These are phyloP conservation scores for Drosophila meridiana DNA, from an alignment of 2,888 invertebrate genomes.

Conservation along the genomic window DNA sequence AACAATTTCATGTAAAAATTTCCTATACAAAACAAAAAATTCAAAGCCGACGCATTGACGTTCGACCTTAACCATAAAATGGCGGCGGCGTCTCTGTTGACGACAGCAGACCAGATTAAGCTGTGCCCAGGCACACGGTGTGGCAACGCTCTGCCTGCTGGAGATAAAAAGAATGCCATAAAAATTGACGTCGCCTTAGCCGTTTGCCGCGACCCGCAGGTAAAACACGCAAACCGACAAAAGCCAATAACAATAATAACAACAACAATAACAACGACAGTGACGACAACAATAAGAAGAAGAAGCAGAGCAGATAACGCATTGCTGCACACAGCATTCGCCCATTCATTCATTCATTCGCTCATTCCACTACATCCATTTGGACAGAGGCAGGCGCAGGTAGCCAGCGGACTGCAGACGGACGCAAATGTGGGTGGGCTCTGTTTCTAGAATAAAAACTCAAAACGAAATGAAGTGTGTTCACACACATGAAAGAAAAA, in stretches of 20 bases:
- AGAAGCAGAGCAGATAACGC: slow-evolving; percentile 40
- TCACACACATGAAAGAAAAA: slow-evolving; percentile 16
- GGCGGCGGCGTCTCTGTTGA: slow-evolving; percentile 37
- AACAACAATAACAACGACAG: slow-evolving; percentile 29
- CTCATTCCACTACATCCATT: slow-evolving; percentile 46
- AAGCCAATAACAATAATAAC: slow-evolving; percentile 51
- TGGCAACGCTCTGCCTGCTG: slow-evolving; percentile 35
- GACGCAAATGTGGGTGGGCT: slow-evolving; percentile 76
- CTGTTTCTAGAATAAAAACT: slow-evolving; percentile 40
- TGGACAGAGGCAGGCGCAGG: slow-evolving; percentile 59
- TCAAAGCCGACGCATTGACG: slow-evolving; percentile 21
- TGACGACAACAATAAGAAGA: slow-evolving; percentile 22
- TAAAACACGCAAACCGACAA: slow-evolving; percentile 64
- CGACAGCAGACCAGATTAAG: slow-evolving; percentile 49
- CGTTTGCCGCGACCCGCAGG: slow-evolving; percentile 53
- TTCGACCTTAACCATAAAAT: slow-evolving; percentile 74
- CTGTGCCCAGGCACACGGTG: slow-evolving; percentile 41
- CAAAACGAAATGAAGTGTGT: slow-evolving; percentile 52
- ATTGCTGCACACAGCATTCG: slow-evolving; percentile 69
- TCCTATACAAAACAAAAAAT: slow-evolving; percentile 40
- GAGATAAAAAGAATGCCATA: slow-evolving; percentile 74
- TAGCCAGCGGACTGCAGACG: slow-evolving; percentile 47
- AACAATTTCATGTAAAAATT: slow-evolving; percentile 40
- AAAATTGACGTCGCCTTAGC: slow-evolving; percentile 53
- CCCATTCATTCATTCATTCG: slow-evolving; percentile 72